Base-by-base conservation (phyloP, 1,140 invertebrate genomes). In the Cydia fagiglandana region DNA sequence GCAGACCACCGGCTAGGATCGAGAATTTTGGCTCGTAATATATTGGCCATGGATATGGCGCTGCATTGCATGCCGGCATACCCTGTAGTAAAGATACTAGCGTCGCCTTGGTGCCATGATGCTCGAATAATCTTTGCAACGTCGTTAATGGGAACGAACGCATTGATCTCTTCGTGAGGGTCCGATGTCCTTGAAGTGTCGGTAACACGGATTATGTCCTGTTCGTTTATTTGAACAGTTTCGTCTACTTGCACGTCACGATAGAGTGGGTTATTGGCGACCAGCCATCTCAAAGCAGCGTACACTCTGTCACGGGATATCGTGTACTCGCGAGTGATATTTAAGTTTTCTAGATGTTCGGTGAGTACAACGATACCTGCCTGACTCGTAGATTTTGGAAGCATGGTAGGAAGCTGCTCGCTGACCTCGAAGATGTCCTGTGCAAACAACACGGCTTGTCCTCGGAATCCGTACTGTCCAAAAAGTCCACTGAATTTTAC, bases 341-440 rank as follows among this genome's bases (percentile, higher is more conserved):
- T 85, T 15, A 87, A 73, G 80, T 87, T 86, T 66, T 86, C 84
- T 64, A 86, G 76, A 45, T 56, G 77, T 75, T 87, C 80, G 20
- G 81, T 83, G 30, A 84, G 73, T 7, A 84, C 77, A 68, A 84
- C 75, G 47, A 84, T 80, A 34, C 83, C 80, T n/a, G 20, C 70
- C 47, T 83, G 38, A 20, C 68, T 79, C 75, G 75, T 66, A 53
- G 80, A 76, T 82, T 81, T 77, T 41, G 84, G 83, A 53, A 88
- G 64, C 78, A 82, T 79, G 73, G 47, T 78, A 68, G 83, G 73
- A 17, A 84, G 76, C 28, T 77, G 82, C 77, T 86, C 84, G 76
- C 38, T 84, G 73, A 88, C 81, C 77, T 86, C 82, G 76, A 80
- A 82, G 28, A 88, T 53, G 82, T 88, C 86, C 75, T 83, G 80